These are phyloP conservation scores for Danio tinwini DNA, from an alignment of 2,797 vertebrate species.

Conservation along the genomic window DNA sequence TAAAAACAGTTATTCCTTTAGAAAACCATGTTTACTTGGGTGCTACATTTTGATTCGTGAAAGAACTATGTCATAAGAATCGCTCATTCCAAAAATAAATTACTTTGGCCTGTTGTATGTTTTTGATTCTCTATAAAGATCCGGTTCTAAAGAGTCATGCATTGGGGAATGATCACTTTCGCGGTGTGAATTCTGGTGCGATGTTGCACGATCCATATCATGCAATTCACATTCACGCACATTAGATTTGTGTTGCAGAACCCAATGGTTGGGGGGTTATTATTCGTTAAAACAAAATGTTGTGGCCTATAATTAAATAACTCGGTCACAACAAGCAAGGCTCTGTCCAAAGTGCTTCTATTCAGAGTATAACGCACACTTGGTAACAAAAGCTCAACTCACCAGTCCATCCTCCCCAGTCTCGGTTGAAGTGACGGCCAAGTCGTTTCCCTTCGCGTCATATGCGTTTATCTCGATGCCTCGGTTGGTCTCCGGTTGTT, in stretches of 20 bases:
- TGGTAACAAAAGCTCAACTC: conserved; percentile 62
- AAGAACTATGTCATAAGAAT: not conserved
- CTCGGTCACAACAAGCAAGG: not conserved
- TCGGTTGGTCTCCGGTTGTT: conserved; percentile 87
- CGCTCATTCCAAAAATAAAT: not conserved
- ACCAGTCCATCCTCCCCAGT: conserved; percentile 87
- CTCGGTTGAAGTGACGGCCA: conserved; percentile 85
- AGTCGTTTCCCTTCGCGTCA: conserved; percentile 83
- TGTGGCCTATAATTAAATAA: not conserved
- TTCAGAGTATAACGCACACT: not conserved
- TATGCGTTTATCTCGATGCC: conserved; percentile 90
- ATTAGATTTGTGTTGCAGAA: not conserved
- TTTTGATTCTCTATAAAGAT: conserved; percentile 4
- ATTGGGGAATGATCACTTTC: not conserved
- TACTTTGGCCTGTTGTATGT: not conserved
- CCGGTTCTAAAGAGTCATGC: not conserved
- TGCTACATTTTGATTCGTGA: not conserved
- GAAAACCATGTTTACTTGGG: not conserved
- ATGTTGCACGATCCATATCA: not conserved
- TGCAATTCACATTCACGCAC: not conserved
- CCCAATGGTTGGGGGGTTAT: not conserved
- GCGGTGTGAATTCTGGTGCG: not conserved
- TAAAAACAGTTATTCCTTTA: not conserved
- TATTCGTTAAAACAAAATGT: not conserved
- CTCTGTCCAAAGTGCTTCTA: not conserved